These are phyloP conservation scores for Crematogaster levior DNA, from an alignment of 2,888 invertebrate species.

Conservation along the genomic window DNA sequence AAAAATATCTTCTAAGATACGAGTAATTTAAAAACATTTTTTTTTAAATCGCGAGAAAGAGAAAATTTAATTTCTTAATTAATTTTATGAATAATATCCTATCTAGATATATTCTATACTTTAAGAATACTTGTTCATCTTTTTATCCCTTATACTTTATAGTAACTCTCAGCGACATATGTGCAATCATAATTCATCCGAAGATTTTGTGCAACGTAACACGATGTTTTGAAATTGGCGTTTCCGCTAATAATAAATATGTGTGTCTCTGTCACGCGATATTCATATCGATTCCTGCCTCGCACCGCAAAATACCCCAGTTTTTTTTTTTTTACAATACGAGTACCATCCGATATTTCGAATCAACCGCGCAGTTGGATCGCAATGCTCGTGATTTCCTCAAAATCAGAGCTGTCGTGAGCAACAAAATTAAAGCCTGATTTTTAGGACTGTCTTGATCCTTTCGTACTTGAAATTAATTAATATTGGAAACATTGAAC, in stretches of 20 bases:
- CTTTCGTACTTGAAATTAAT: background rate
- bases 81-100: background rate
- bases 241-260: constrained; percentile 10
- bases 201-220: background rate
- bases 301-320: background rate
- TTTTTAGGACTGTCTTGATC: background rate
- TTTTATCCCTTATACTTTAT: background rate
- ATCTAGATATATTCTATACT: background rate
- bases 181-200: background rate
- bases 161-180: background rate
- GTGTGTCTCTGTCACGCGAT: background rate
- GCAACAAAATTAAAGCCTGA: background rate
- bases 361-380: background rate
- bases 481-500: background rate
- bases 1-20: background rate
- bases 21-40: background rate
- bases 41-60: background rate
- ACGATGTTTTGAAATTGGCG: background rate
- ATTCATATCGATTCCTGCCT: background rate
- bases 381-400: background rate
- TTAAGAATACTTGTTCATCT: background rate
- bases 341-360: background rate
- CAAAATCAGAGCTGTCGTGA: background rate
- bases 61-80: constrained; percentile 2
- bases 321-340: constrained; percentile 16